Percentiles rank a stretch among this genome's conserved stretches.
Conservation (phyloP, 2,797 vertebrate genomes). For the Pipistrellus pygmaeus region DNA sequence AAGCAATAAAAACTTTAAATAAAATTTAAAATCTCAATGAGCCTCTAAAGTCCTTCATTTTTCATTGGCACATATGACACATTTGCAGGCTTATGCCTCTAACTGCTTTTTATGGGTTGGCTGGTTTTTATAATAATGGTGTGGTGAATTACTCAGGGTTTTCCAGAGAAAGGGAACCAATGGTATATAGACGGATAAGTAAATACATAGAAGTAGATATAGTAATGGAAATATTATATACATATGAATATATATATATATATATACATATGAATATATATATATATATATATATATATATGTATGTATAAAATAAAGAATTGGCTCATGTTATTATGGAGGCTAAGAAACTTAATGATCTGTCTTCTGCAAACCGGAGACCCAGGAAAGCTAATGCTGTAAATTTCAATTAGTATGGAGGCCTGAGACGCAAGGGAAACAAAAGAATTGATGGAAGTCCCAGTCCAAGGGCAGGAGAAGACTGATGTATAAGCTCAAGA, state of each 20-base stretch:
- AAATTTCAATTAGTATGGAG: background rate
- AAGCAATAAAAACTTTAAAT: background rate
- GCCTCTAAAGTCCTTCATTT: background rate
- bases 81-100: background rate
- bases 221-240: background rate
- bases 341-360: background rate
- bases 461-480: background rate
- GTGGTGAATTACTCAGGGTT: background rate
- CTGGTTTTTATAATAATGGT: background rate
- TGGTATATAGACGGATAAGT: background rate
- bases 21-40: background rate
- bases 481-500: background rate
- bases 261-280: too few relatives aligned
- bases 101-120: background rate
- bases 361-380: background rate
- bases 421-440: background rate
- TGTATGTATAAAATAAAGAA: background rate
- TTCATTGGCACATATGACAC: background rate
- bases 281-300: background rate
- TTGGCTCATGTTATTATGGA: background rate
- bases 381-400: background rate
- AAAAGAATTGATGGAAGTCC: background rate
- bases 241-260: too few relatives aligned
- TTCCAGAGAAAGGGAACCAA: background rate
- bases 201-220: background rate